Percentiles rank a stretch among this genome's conserved stretches.
phyloP scores from a whole-genome alignment of 35 echinoderm and acorn worm species.

The Holothuria glaberrima region DNA sequence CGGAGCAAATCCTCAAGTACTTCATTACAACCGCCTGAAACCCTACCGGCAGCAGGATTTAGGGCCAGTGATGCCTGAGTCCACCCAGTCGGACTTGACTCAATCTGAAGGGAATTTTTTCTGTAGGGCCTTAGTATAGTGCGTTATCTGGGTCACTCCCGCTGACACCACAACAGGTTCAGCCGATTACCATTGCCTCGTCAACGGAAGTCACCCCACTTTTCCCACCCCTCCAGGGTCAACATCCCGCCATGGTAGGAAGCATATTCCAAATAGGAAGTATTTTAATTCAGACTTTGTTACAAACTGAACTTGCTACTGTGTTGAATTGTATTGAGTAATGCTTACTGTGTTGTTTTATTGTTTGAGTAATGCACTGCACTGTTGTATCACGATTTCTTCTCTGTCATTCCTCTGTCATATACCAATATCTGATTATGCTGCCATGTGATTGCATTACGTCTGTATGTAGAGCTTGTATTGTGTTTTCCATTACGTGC shows the following conservation, averaged over 20 bases:
- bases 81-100: not conserved
- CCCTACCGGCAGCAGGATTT: conserved; percentile 2
- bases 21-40: conserved; percentile 21
- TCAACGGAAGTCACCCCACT: not conserved
- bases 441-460: no score
- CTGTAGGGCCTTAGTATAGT: no score
- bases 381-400: no score
- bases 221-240: conserved; percentile 15
- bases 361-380: no score
- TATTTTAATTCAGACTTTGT: conserved; percentile 21
- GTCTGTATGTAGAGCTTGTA: no score
- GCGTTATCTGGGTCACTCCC: not conserved
- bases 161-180: not conserved
- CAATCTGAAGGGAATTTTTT: not conserved
- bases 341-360: no score
- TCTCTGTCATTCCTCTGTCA: no score
- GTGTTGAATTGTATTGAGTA: no score
- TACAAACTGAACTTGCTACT: not conserved
- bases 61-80: not conserved
- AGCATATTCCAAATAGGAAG: not conserved
- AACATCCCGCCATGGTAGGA: not conserved
- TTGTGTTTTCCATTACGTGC: no score
- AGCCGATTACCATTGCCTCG: not conserved
- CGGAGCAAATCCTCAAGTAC: not conserved
- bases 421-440: no score